phyloP scores from a whole-genome alignment of 1,140 invertebrate species.

The Nasonia vitripennis region DNA sequence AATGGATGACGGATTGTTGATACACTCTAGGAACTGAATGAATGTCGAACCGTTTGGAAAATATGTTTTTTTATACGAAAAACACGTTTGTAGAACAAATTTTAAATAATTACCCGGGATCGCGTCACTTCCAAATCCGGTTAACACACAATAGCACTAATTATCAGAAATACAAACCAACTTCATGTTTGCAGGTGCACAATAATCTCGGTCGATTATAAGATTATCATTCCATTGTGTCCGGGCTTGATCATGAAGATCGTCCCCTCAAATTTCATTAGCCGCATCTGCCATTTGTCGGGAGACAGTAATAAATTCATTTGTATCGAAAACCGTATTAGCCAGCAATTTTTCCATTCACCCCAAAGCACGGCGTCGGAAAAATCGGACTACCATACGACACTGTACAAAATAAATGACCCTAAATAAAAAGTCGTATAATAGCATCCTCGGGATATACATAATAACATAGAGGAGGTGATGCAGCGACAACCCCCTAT shows the following conservation, averaged over 20 bases:
- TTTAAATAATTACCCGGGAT: no score
- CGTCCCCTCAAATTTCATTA: slow-evolving; percentile 42
- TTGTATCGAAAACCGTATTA: slow-evolving; percentile 37
- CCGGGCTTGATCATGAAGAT: background rate
- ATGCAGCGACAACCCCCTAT: background rate
- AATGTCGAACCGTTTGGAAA: no score
- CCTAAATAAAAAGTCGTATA: slow-evolving; percentile 30
- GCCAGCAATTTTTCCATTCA: slow-evolving; percentile 4
- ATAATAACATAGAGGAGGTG: slow-evolving; percentile 6
- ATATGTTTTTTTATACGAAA: no score
- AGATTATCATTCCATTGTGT: background rate
- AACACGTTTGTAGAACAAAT: no score
- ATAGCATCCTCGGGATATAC: background rate
- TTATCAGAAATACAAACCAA: background rate
- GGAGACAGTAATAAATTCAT: slow-evolving; percentile 26
- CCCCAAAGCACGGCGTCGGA: background rate
- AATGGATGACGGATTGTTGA: no score
- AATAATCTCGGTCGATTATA: background rate
- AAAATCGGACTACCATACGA: background rate
- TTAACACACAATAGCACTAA: no score
- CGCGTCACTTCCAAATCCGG: no score
- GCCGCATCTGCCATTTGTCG: slow-evolving; percentile 18
- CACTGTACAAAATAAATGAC: slow-evolving; percentile 7
- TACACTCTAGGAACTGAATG: no score
- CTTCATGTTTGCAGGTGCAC: background rate